Conservation (phyloP, 2,888 invertebrate species). For the Yponomeuta malinellus region DNA sequence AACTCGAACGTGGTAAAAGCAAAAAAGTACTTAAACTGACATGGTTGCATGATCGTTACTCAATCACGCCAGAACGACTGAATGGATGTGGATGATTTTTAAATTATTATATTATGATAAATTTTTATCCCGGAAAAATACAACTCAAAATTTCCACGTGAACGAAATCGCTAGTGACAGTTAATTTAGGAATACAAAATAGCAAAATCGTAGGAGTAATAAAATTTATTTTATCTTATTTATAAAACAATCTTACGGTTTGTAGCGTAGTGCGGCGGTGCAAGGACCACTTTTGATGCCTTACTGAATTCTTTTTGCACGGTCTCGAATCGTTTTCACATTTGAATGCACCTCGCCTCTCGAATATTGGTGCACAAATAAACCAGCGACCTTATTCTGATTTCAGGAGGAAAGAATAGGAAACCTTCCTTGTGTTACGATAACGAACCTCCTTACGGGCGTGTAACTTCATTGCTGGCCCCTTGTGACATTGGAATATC, state of each 20-base stretch:
- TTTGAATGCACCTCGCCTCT: neutral
- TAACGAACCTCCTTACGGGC: conserved; percentile 4
- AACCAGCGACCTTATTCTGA: conserved; percentile 4
- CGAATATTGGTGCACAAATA: conserved; percentile 7
- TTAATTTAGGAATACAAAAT: too few relatives aligned
- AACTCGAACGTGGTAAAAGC: neutral
- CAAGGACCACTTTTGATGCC: too few relatives aligned
- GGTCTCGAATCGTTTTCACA: conserved; percentile 6
- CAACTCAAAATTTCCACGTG: too few relatives aligned
- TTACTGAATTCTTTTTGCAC: neutral
- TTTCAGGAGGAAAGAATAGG: conserved; percentile 1
- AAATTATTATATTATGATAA: too few relatives aligned
- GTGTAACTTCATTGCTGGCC: neutral
- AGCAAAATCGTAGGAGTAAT: too few relatives aligned
- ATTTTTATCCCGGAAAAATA: too few relatives aligned
- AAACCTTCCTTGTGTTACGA: neutral
- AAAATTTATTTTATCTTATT: too few relatives aligned
- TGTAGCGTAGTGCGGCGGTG: too few relatives aligned
- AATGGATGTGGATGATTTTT: too few relatives aligned
- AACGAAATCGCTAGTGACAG: too few relatives aligned
- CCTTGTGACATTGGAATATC: neutral
- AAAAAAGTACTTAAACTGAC: neutral
- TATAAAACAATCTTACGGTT: too few relatives aligned
- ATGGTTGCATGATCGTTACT: neutral
- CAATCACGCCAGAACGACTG: too few relatives aligned